Base-by-base conservation (phyloP, 2,888 invertebrate genomes). In the Troides aeacus region DNA sequence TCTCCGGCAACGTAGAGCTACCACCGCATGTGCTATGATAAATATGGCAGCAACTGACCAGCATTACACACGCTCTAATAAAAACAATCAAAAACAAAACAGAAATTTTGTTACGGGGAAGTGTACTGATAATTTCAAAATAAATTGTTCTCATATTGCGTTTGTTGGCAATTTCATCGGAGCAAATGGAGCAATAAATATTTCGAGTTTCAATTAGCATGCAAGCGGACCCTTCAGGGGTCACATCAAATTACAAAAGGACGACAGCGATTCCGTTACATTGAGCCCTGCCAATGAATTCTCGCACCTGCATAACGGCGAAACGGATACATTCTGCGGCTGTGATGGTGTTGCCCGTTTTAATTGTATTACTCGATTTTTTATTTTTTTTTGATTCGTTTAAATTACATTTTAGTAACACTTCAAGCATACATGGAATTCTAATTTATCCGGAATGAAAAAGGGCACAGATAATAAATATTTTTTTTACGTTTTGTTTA, bases 151-250 rank as follows among this genome's bases (percentile, higher is more conserved):
- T n/a, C 64, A 61, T 70, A 70, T 70, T 70, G 60, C 70, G 67
- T 64, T 57, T 60, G 63, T 67, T 67, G 60, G 64, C 67, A 70
- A 70, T 70, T 70, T 70, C 58, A 70, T 67, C 67, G 67, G 23
- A 78, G 78, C 77, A 79, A 84, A 84, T 84, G 78, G 81, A 79
- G 80, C 81, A 80, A 79, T 83, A 84, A 86, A 86, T 85, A 87
- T 84, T 84, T 85, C 83, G 84, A 86, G 88, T 88, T 88, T 86
- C 86, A 90, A 90, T 90, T 88, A 88, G 82, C 81, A 79, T 69
- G 78, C 77, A 78, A 81, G 77, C 79, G 77, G 83, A 81, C 86
- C 86, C 82, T 82, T 77, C 74, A 81, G 73, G 79, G 83, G 81
- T 85, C 82, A 84, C 82, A 75, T 88, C 84, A 81, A 79, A 79